phyloP scores from a whole-genome alignment of 2,888 invertebrate species.

The Cybosia mesomella region DNA sequence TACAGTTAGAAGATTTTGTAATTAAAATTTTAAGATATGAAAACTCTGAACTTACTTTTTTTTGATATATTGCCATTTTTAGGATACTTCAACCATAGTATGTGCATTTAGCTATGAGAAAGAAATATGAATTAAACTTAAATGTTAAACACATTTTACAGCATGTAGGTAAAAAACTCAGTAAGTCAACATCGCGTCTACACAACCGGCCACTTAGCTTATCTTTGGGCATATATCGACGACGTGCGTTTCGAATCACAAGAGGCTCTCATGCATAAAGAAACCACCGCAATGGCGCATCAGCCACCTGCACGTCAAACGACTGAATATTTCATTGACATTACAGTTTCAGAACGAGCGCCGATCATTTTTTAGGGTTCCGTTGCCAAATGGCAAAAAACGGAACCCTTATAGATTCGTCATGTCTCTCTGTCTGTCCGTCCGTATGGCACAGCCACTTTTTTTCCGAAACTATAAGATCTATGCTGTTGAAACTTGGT shows the following conservation, averaged over 20 bases:
- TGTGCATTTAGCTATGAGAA: neutral
- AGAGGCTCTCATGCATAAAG: slow-evolving; percentile 84
- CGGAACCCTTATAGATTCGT: too few species aligned
- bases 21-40: too few species aligned
- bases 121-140: neutral
- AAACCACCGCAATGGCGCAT: slow-evolving; percentile 69
- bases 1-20: too few species aligned
- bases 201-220: slow-evolving; percentile 27
- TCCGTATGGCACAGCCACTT: too few species aligned
- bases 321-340: slow-evolving; percentile 76
- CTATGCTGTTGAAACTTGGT: too few species aligned
- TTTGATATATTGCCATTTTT: too few species aligned
- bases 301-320: slow-evolving; percentile 78
- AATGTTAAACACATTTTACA: too few species aligned
- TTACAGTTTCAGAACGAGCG: slow-evolving; percentile 58
- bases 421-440: too few species aligned
- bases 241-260: slow-evolving; percentile 78
- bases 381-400: too few species aligned
- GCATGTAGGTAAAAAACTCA: slow-evolving; percentile 14
- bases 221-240: slow-evolving; percentile 68
- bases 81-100: too few species aligned
- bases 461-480: too few species aligned
- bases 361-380: slow-evolving; percentile 38
- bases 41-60: too few species aligned
- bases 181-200: slow-evolving; percentile 15